Evolutionary conservation across 2,113 vertebrate genomes (phyloP), one percentile per base, ranked within the genome.

Genomic region (Pygoscelis adeliae): DNA sequence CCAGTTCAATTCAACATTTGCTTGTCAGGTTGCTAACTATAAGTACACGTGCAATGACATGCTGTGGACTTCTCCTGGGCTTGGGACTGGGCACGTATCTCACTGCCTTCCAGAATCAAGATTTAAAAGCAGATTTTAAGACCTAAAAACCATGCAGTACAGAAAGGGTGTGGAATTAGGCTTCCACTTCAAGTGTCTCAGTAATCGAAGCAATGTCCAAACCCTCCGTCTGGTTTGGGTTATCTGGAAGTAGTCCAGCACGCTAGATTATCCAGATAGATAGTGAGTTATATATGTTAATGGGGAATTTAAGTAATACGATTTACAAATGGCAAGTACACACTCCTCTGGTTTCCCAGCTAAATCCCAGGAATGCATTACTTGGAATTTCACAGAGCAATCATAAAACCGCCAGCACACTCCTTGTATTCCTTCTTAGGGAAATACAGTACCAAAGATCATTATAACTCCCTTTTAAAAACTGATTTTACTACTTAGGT

Each of bases 331-430:
- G 74, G 55, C 70, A 93, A 90, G 62, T 13, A 47, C 29, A 50
- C 29, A 63, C 55, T 94, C 49, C 78, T 91, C 66, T 88, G 53
- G 44, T 78, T 97, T 95, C 71, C 58, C 84, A 88, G 50, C n/a
- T 96, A 90, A 96, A 91, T 91, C 53, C 38, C 46, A 88, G 73
- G 78, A 96, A 96, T 74, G 73, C 30, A 32, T 80, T 91, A 53
- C 55, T 77, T 74, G 58, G 87, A 93, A 91, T 90, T 90, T 83
- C 46, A 83, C 50, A 88, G 55, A 73, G 34, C 32, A 56, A 58
- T 70, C 42, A 80, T 23, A 80, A 77, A 27, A 2, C 15, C 38
- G 46, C 46, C 53, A n/a, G 27, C 44, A 91, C 18, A 5, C 74
- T 74, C 61, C 36, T 61, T 59, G 38, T 77, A 34, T 69, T 91